Percentiles rank a stretch among this genome's conserved stretches.
phyloP scores from a whole-genome alignment of 2,797 vertebrate species.

The Anguilla pacifica region DNA sequence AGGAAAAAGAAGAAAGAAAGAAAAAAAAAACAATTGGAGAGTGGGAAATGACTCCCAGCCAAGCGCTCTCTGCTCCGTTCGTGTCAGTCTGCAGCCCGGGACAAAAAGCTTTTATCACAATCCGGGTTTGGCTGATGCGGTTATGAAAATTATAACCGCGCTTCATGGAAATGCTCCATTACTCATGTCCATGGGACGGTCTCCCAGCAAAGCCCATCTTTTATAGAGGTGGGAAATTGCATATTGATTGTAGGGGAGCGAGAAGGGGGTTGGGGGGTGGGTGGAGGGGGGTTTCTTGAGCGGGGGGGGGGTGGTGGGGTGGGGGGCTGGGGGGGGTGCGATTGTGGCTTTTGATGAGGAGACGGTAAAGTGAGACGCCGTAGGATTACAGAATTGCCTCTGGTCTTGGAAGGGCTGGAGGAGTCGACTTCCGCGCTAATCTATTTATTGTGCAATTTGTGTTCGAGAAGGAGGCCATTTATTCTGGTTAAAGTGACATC shows the following conservation, averaged over 20 bases:
- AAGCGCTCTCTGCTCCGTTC: slow-evolving; percentile 32
- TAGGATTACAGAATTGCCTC: slow-evolving; percentile 24
- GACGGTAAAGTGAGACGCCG: slow-evolving; percentile 17
- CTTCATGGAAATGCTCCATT: slow-evolving; percentile 63
- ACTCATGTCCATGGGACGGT: slow-evolving; percentile 59
- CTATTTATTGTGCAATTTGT: slow-evolving; percentile 83
- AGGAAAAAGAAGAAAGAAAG: slow-evolving; percentile 13
- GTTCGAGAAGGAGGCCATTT: slow-evolving; percentile 75
- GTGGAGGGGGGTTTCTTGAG: neutral
- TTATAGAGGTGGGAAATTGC: slow-evolving; percentile 70
- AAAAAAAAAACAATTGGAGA: slow-evolving; percentile 16
- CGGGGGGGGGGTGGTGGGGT: neutral
- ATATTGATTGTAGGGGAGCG: slow-evolving; percentile 68
- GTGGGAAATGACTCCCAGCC: slow-evolving; percentile 55
- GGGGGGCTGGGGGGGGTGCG: neutral
- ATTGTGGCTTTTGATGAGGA: neutral
- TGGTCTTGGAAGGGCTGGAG: slow-evolving; percentile 28
- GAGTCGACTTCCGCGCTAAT: slow-evolving; percentile 75
- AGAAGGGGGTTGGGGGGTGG: slow-evolving; percentile 5
- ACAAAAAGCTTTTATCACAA: slow-evolving; percentile 71
- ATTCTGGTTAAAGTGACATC: slow-evolving; percentile 80
- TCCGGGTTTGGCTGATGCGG: slow-evolving; percentile 59
- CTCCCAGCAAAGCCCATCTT: slow-evolving; percentile 65
- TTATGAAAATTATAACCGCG: slow-evolving; percentile 68
- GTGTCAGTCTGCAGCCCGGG: slow-evolving; percentile 51